phyloP scores from a whole-genome alignment of 2,888 invertebrate genomes.

The Lasioglossum lativentre region DNA sequence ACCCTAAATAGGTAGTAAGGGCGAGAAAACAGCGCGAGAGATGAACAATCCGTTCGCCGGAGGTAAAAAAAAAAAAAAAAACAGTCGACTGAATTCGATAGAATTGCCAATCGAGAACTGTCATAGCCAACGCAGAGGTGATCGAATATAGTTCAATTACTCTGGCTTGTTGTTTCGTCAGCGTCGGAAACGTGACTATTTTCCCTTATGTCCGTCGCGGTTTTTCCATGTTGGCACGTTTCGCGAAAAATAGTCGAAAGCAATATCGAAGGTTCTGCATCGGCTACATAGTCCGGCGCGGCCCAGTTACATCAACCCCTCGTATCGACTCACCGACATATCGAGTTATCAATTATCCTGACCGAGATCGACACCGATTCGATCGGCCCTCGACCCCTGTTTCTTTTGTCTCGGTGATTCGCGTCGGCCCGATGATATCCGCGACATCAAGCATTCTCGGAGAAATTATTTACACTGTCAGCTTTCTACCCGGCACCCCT shows the following conservation, averaged over 20 bases:
- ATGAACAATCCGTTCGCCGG: neutral
- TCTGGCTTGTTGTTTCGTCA: constrained; percentile 41
- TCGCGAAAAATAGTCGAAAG: constrained; percentile 32
- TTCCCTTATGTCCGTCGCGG: constrained; percentile 1
- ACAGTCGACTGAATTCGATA: constrained; percentile 34
- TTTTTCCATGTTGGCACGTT: constrained; percentile 32
- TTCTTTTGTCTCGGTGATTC: neutral
- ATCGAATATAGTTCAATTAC: constrained; percentile 46
- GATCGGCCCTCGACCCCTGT: neutral
- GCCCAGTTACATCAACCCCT: neutral
- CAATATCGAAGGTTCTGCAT: constrained; percentile 19
- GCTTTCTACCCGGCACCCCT: neutral
- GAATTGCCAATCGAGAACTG: constrained; percentile 47
- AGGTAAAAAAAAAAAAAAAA: neutral
- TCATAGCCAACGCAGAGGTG: constrained; percentile 26
- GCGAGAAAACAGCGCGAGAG: neutral
- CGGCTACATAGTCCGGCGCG: neutral
- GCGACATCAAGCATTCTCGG: constrained; percentile 1
- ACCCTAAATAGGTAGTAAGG: neutral
- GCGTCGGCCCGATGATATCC: constrained; percentile 1
- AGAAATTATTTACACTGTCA: constrained; percentile 50
- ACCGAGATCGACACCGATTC: constrained; percentile 27
- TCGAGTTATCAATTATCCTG: constrained; percentile 50
- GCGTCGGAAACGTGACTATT: constrained; percentile 40
- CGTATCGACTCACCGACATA: constrained; percentile 50